Evolutionary conservation across 1,140 invertebrate genomes (phyloP).

Genomic region (Bilobella aurantiaca): DNA sequence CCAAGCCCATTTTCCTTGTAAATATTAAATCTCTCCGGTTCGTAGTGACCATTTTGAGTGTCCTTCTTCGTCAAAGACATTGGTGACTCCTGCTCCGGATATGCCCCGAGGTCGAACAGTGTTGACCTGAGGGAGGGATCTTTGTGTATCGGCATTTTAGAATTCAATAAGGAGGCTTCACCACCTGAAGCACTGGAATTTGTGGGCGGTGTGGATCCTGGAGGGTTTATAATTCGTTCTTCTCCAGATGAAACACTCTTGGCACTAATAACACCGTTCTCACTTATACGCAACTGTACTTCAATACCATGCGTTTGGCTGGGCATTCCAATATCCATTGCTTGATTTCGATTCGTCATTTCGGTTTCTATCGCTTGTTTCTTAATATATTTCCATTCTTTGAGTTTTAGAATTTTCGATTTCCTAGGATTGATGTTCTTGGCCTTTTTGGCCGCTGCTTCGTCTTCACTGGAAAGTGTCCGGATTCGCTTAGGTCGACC

Average conservation of each 20-base stretch:
- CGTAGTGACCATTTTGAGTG: neutral
- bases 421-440: neutral
- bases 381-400: neutral
- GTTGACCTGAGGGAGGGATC: neutral
- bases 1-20: too few species aligned
- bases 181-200: neutral
- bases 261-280: slow-evolving; percentile 56
- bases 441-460: neutral
- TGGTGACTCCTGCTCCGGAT: neutral
- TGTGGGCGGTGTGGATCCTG: neutral
- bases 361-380: too few species aligned
- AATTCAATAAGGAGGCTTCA: neutral
- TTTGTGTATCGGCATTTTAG: neutral
- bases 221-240: slow-evolving; percentile 28
- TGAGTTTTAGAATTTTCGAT: neutral
- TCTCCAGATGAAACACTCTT: slow-evolving; percentile 23
- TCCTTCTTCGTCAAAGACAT: neutral
- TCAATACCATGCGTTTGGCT: slow-evolving; percentile 51
- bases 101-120: neutral
- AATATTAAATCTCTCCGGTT: neutral
- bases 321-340: too few species aligned
- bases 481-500: neutral
- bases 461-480: neutral
- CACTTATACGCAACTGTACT: slow-evolving; percentile 57
- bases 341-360: too few species aligned